Percentiles rank a stretch among this genome's conserved stretches.
phyloP scores from a whole-genome alignment of 2,797 vertebrate genomes.

The Apogon talboti region DNA sequence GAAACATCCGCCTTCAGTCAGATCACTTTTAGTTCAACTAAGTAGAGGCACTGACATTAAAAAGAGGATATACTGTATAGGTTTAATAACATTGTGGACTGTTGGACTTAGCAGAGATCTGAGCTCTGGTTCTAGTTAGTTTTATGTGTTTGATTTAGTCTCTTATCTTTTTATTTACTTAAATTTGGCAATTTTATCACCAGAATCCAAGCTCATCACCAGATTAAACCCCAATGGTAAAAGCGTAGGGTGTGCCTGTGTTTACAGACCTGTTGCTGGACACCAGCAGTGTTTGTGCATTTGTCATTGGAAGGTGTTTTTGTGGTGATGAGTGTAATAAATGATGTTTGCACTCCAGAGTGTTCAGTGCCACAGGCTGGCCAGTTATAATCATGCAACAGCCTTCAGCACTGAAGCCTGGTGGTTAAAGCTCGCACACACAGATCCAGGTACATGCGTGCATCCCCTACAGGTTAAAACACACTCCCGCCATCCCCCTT shows the following conservation, averaged over 20 bases:
- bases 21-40: too few species aligned
- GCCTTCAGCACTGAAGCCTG: slow-evolving; percentile 38
- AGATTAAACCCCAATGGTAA: slow-evolving; percentile 2
- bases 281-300: slow-evolving; percentile 24
- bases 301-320: slow-evolving; percentile 35
- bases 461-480: slow-evolving; percentile 27
- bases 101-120: too few species aligned
- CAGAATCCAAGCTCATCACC: background rate
- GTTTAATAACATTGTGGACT: too few species aligned
- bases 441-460: background rate
- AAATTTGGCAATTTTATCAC: background rate
- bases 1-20: too few species aligned
- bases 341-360: slow-evolving; percentile 51
- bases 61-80: too few species aligned
- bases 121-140: too few species aligned
- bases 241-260: background rate
- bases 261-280: slow-evolving; percentile 8
- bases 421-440: slow-evolving; percentile 12
- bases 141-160: too few species aligned
- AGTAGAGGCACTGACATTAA: too few species aligned
- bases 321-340: slow-evolving; percentile 48
- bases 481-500: background rate
- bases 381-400: slow-evolving; percentile 47
- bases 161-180: background rate
- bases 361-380: slow-evolving; percentile 32